A percentile compares a stretch with the other conserved stretches of the same genome.
Conservation (phyloP, 2,797 vertebrate species). For the Megaceryle alcyon region DNA sequence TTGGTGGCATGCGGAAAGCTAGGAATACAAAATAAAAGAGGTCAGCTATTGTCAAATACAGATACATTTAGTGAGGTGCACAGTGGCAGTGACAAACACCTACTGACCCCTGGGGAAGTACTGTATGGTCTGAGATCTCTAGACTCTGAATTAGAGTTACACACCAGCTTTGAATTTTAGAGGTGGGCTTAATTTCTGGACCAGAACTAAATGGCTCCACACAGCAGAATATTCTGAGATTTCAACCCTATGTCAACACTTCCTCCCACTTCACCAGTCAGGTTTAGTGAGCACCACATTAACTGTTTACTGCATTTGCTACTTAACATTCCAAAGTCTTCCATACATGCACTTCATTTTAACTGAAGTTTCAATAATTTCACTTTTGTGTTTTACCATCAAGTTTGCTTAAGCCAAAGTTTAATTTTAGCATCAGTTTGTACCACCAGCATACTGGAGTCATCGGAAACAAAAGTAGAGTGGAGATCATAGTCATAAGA, state of each 20-base stretch:
- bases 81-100: not conserved
- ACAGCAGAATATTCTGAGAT: not conserved
- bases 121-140: not conserved
- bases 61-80: not conserved
- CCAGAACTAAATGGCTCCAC: not conserved
- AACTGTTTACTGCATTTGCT: not conserved
- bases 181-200: not conserved
- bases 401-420: not conserved
- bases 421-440: not conserved
- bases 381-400: too few relatives aligned
- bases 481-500: not conserved
- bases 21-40: not conserved
- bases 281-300: not conserved
- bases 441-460: not conserved
- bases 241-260: not conserved
- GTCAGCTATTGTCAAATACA: not conserved
- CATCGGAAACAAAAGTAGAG: not conserved
- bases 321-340: not conserved
- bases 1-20: conserved; percentile 97
- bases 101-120: not conserved
- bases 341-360: not conserved
- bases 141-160: not conserved
- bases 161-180: not conserved
- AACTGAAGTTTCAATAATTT: not conserved
- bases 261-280: not conserved